A percentile compares a stretch with the other conserved stretches of the same genome.
phyloP scores from a whole-genome alignment of 2,113 vertebrate species.

The Zeus faber region DNA sequence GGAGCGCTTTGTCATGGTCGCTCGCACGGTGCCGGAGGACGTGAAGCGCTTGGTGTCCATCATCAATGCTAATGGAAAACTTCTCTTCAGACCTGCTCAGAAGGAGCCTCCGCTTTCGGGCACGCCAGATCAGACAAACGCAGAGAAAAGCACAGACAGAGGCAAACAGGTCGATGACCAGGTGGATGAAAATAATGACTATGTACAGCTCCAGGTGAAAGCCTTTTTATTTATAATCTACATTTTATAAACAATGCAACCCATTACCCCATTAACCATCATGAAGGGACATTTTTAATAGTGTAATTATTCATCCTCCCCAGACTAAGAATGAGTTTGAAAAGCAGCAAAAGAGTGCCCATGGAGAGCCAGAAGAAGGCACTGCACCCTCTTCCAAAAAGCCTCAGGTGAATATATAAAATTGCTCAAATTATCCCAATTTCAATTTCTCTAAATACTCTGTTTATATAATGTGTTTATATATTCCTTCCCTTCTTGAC shows the following conservation, averaged over 20 bases:
- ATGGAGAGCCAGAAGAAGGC: conserved; percentile 36
- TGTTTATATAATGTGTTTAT: background rate
- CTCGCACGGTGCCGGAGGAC: conserved; percentile 87
- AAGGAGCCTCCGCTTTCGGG: conserved; percentile 46
- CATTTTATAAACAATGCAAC: background rate
- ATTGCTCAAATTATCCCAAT: background rate
- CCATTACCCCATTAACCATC: background rate
- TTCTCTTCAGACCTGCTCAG: conserved; percentile 81
- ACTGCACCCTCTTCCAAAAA: conserved; percentile 15
- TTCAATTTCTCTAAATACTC: background rate
- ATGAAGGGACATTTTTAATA: background rate
- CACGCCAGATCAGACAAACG: conserved; percentile 14
- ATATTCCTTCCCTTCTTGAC: no score
- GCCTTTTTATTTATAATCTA: background rate
- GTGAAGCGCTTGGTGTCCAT: conserved; percentile 89
- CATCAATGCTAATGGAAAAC: conserved; percentile 87
- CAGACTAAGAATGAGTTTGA: conserved; percentile 73
- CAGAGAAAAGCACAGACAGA: conserved; percentile 19
- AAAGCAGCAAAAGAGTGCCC: conserved; percentile 41
- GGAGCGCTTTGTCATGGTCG: conserved; percentile 89
- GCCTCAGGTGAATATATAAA: conserved; percentile 48
- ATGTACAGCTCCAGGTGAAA: conserved; percentile 80
- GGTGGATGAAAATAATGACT: conserved; percentile 67
- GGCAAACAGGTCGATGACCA: conserved; percentile 32
- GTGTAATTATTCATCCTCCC: conserved; percentile 13